A percentile compares a stretch with the other conserved stretches of the same genome.
phyloP scores from a whole-genome alignment of 2,113 vertebrate genomes.

The Scortum barcoo region DNA sequence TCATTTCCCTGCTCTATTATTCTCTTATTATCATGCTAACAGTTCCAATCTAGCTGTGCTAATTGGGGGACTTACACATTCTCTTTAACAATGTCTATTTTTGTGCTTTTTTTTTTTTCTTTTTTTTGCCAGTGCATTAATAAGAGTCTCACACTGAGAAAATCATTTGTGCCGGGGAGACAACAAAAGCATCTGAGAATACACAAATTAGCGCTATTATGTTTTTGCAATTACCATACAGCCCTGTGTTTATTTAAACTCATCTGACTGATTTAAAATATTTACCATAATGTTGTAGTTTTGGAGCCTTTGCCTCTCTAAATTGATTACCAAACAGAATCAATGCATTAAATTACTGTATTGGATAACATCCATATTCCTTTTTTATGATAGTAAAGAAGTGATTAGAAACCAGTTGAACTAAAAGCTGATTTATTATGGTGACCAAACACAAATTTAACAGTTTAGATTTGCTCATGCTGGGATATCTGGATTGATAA shows the following conservation, averaged over 20 bases:
- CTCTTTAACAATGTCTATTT: constrained; percentile 82
- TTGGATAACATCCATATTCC: constrained; percentile 42
- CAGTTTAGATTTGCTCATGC: constrained; percentile 4
- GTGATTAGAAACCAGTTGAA: constrained; percentile 7
- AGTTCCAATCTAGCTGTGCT: constrained; percentile 75
- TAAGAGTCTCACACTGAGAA: constrained; percentile 81
- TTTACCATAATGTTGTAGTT: constrained; percentile 75
- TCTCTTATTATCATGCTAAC: constrained; percentile 82
- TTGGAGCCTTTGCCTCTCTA: constrained; percentile 58
- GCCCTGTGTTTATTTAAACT: constrained; percentile 81
- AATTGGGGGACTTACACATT: constrained; percentile 84
- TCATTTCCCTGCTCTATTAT: constrained; percentile 80
- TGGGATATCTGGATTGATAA: constrained; percentile 24
- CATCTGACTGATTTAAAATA: constrained; percentile 78
- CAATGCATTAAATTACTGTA: constrained; percentile 61
- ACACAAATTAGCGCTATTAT: constrained; percentile 82
- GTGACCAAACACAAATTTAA: constrained; percentile 18
- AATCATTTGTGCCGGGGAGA: constrained; percentile 80
- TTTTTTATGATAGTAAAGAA: constrained; percentile 61
- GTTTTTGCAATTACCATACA: constrained; percentile 79
- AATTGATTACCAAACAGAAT: constrained; percentile 70
- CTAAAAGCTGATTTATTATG: constrained; percentile 44
- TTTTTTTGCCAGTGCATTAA: constrained; percentile 76
- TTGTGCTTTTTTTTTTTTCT: constrained; percentile 49
- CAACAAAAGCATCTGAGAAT: constrained; percentile 82